Base-by-base conservation (phyloP, 2,797 vertebrate genomes). In the Myotis myotis region DNA sequence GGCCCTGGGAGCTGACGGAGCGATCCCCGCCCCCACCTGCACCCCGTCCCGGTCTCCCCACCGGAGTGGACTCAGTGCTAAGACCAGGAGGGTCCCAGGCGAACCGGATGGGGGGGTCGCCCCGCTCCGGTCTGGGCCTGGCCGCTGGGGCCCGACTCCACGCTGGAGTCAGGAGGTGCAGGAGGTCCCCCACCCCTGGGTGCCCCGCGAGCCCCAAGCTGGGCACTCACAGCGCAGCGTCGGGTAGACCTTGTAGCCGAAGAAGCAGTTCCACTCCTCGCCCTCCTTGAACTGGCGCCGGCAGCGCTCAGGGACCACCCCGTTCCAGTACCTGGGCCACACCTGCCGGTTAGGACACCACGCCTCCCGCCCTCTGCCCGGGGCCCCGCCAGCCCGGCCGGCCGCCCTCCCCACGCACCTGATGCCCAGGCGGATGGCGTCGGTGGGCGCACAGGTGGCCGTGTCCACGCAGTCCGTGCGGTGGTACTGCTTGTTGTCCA, bases 211-310 rank as follows among this genome's bases (percentile, higher is more conserved):
- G 33, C 23, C 33, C 28, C 33, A 0, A 0, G 38, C 30, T 0
- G 36, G 38, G 87, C 60, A 98, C 99, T 98, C 98, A 99, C 99
- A 99, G 98, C 99, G 99, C 97, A 99, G 98, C 13, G 99, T 99
- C 0, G 99, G 99, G 96, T 99, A 99, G 93, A 99, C 98, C 98
- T 99, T 99, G 96, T 99, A 99, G 13, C 99, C 99, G 81, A 99
- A 99, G 98, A 99, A 99, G 96, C 99, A 99, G 98, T 99, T 99
- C 99, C 99, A 99, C 96, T 99, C 99, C 71, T 99, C 99, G 83
- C 99, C 99, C 70, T 98, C 98, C 95, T 99, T 99, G 96, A 98
- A 98, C 94, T 99, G 98, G 93, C 98, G 97, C 87, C 98, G 98
- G 91, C 99, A 99, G 96, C 98, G 99, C 94, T 99, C 99, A 0